Base-by-base conservation (phyloP, 2,888 invertebrate species). In the Dyspetes luteomarginatus region DNA sequence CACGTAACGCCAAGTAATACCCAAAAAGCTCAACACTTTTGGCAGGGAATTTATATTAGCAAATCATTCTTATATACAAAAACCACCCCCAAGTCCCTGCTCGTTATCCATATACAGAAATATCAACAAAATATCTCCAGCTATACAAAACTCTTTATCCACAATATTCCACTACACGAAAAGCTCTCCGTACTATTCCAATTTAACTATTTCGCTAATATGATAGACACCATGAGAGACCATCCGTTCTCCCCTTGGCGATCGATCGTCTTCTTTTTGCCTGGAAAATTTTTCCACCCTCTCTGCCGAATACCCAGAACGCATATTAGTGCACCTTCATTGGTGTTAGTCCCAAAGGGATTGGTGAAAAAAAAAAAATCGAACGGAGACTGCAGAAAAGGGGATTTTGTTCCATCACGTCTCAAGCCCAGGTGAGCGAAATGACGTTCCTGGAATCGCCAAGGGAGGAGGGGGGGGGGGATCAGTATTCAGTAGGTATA, bases 381-480 rank as follows among this genome's bases (percentile, higher is more conserved):
- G 28, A 62, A 55, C 22, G 22, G 56, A 73, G 55, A 56, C 58
- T 67, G 58, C 56, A 24, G 62, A 64, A 56, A 56, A 68, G 76
- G 60, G 67, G 72, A 73, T 81, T 81, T 73, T 36, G 62, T 62
- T 76, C 50, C 55, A 60, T 60, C 80, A 56, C 80, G 80, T 81
- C 80, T 73, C 68, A 62, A 62, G 72, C 41, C 56, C 72, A 76
- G 72, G 80, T 81, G 72, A 76, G 68, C 76, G 76, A 81, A 81
- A 76, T 76, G 72, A 76, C 71, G 76, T 64, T 73, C 41, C 62
- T 62, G 60, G 55, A 76, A 81, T 72, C 43, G 52, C 60, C 65
- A 17, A 65, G 60, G 52, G 48, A 69, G 41, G 50, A 19, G 58
- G 9, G 43, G 28, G 15, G 30, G 22, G 52, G 28, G 26, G 15